Percentiles rank a stretch among this genome's conserved stretches.
Evolutionary conservation across 2,113 vertebrate species (phyloP).

Genomic region (Rhinopomastus cyanomelas): DNA sequence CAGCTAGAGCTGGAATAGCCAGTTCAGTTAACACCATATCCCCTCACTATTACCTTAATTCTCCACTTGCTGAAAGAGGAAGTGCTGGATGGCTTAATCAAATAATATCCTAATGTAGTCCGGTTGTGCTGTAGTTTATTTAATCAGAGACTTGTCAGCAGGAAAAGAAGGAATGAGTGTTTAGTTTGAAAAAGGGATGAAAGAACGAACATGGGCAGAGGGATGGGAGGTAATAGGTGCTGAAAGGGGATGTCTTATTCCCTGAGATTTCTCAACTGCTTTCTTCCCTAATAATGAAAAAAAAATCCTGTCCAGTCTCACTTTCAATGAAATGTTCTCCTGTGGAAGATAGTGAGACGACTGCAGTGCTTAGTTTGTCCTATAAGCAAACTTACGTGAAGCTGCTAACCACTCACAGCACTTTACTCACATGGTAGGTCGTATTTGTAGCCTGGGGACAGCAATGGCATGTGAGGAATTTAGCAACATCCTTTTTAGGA

Average conservation of each 20-base stretch:
- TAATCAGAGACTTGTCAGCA: constrained; percentile 32
- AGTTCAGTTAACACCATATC: background rate
- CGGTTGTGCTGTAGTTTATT: constrained; percentile 63
- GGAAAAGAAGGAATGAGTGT: background rate
- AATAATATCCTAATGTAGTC: constrained; percentile 62
- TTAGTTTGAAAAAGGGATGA: background rate
- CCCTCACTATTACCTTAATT: background rate
- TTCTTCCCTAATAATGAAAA: background rate
- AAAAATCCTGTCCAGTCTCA: background rate
- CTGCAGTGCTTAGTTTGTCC: background rate
- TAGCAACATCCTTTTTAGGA: constrained; percentile 32
- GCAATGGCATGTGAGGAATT: constrained; percentile 55
- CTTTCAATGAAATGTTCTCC: background rate
- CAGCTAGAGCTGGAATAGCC: background rate
- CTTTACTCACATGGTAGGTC: background rate
- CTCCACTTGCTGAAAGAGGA: constrained; percentile 3
- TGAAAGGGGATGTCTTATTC: background rate
- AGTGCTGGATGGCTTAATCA: constrained; percentile 65
- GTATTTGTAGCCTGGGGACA: constrained; percentile 47
- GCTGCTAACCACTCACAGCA: background rate
- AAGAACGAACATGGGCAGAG: background rate
- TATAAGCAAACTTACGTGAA: background rate
- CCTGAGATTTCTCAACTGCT: background rate
- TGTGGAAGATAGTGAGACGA: background rate
- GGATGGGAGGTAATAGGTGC: background rate